These are phyloP conservation scores for Chrysotoxum bicinctum DNA, from an alignment of 2,888 invertebrate genomes.

Conservation along the genomic window DNA sequence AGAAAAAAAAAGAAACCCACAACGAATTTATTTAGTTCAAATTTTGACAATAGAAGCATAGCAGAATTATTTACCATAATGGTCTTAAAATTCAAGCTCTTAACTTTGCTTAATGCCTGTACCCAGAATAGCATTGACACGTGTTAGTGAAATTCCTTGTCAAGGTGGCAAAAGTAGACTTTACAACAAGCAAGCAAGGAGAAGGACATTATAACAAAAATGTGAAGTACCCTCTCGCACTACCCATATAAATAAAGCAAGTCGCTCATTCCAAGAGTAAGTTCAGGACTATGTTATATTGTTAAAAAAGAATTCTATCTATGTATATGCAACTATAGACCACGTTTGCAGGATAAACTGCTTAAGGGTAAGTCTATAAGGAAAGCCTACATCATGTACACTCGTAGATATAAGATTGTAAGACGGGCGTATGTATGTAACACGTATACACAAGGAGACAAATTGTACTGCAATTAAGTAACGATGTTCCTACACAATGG, in stretches of 20 bases:
- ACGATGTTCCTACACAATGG: slow-evolving; percentile 64
- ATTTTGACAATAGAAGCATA: not conserved
- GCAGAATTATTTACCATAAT: slow-evolving; percentile 30
- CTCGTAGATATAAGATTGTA: slow-evolving; percentile 20
- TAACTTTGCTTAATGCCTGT: not conserved
- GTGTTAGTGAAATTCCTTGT: slow-evolving; percentile 68
- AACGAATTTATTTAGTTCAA: slow-evolving; percentile 6
- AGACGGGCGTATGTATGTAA: slow-evolving; percentile 6
- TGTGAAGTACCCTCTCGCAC: slow-evolving; percentile 26
- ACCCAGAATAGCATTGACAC: slow-evolving; percentile 13
- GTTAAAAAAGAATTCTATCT: slow-evolving; percentile 6
- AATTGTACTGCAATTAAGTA: slow-evolving; percentile 70
- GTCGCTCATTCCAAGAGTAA: slow-evolving; percentile 12
- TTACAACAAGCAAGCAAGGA: slow-evolving; percentile 1
- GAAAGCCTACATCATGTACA: slow-evolving; percentile 19
- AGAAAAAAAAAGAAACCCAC: not conserved
- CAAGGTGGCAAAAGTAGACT: slow-evolving; percentile 64
- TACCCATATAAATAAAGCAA: not conserved
- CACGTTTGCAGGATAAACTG: slow-evolving; percentile 38
- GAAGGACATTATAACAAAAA: slow-evolving; percentile 44
- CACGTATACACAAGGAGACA: slow-evolving; percentile 41
- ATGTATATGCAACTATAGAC: slow-evolving; percentile 10
- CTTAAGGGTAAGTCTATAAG: slow-evolving; percentile 46
- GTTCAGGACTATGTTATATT: slow-evolving; percentile 43
- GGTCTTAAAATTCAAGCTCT: slow-evolving; percentile 28